Evolutionary conservation across 2,888 invertebrate genomes (phyloP).

Genomic region (Pelosia muscerda): DNA sequence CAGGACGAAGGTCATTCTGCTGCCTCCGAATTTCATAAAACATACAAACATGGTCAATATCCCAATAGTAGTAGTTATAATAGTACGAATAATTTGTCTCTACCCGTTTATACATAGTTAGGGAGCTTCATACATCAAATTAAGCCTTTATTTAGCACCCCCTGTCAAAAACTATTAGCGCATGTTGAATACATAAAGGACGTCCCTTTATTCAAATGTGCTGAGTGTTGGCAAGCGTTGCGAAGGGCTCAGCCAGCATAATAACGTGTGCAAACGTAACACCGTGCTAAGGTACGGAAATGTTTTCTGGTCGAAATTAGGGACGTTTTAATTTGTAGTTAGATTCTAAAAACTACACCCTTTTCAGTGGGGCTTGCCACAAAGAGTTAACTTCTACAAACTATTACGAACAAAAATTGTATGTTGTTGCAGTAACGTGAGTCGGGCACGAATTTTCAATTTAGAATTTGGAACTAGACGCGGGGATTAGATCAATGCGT

Average conservation of each 20-base stretch:
- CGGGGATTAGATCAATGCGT: no score
- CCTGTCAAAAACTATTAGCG: constrained; percentile 36
- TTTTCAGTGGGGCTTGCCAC: background rate
- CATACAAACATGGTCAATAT: no score
- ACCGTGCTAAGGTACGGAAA: background rate
- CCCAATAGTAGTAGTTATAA: background rate
- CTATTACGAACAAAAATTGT: no score
- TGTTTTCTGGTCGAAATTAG: background rate
- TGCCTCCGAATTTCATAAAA: no score
- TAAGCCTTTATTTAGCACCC: constrained; percentile 9
- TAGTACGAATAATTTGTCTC: background rate
- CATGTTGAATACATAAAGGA: constrained; percentile 25
- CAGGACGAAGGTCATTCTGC: no score
- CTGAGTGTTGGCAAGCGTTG: constrained; percentile 29
- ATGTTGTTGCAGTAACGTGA: no score
- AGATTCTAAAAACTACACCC: background rate
- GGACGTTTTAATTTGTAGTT: background rate
- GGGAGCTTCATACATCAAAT: background rate
- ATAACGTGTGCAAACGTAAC: constrained; percentile 34
- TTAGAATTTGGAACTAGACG: no score
- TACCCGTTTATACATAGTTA: background rate
- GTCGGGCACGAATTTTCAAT: no score
- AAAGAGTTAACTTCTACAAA: background rate
- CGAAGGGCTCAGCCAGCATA: constrained; percentile 27
- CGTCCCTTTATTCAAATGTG: constrained; percentile 44